Conservation (phyloP, 1,140 invertebrate species). For the Eriosoma lanigerum region DNA sequence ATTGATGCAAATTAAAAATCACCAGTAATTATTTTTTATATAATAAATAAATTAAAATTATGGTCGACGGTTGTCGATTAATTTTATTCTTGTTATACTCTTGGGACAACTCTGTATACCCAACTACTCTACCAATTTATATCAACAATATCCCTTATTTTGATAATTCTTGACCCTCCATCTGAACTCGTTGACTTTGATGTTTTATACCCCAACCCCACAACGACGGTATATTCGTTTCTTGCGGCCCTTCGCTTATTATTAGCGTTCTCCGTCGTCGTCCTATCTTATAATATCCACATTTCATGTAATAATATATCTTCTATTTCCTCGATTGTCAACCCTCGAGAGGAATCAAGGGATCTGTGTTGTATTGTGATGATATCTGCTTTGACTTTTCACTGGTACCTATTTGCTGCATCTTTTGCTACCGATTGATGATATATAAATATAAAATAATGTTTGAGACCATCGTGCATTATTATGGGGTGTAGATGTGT, state of each 20-base stretch:
- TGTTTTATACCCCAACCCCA: constrained; percentile 24
- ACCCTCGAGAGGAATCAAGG: not conserved
- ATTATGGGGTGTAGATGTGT: too few species aligned
- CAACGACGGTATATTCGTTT: not conserved
- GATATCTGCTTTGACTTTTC: constrained; percentile 30
- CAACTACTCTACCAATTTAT: not conserved
- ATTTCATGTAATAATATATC: not conserved
- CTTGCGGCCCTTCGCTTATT: not conserved
- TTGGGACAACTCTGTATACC: not conserved
- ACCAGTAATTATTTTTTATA: too few species aligned
- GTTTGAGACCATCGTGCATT: too few species aligned
- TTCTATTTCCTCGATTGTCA: not conserved
- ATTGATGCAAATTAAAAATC: too few species aligned
- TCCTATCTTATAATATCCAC: not conserved
- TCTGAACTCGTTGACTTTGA: constrained; percentile 15
- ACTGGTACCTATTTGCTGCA: too few species aligned
- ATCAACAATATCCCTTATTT: not conserved
- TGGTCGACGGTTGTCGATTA: not conserved
- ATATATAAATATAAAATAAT: constrained; percentile 18
- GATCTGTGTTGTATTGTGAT: constrained; percentile 5
- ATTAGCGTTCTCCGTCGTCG: constrained; percentile 21
- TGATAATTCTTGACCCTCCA: constrained; percentile 4
- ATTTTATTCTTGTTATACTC: not conserved
- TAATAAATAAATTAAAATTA: too few species aligned
- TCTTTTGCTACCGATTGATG: constrained; percentile 35